A percentile compares a stretch with the other conserved stretches of the same genome.
phyloP scores from a whole-genome alignment of 2,113 vertebrate genomes.

The Neolamprologus hecqui region DNA sequence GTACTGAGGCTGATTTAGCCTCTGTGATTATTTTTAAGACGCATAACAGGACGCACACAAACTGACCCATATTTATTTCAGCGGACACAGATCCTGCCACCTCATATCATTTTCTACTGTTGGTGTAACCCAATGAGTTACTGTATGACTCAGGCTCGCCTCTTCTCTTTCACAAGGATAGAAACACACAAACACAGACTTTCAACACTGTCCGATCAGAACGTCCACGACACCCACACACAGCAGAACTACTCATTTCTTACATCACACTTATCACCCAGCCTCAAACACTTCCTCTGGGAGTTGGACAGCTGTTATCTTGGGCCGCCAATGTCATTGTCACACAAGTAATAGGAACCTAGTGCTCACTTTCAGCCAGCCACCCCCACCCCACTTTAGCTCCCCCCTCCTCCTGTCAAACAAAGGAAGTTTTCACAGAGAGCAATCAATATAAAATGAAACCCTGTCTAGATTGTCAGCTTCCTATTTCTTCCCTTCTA shows the following conservation, averaged over 20 bases:
- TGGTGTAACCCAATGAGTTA: neutral
- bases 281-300: constrained; percentile 57
- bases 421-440: constrained; percentile 54
- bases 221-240: neutral
- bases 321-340: constrained; percentile 48
- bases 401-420: neutral
- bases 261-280: constrained; percentile 44
- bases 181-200: neutral
- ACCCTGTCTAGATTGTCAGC: constrained; percentile 33
- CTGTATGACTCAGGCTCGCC: constrained; percentile 6
- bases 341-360: constrained; percentile 58
- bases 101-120: neutral
- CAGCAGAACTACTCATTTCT: constrained; percentile 3
- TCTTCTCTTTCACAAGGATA: neutral
- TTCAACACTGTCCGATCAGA: neutral
- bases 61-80: neutral
- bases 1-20: neutral
- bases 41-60: neutral
- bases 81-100: neutral
- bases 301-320: constrained; percentile 63
- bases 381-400: neutral
- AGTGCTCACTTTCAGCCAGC: neutral
- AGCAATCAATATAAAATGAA: constrained; percentile 54
- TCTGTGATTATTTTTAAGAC: neutral
- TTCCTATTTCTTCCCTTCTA: constrained; percentile 29